These are phyloP conservation scores for Oostethus manadensis DNA, from an alignment of 2,113 vertebrate genomes.

Conservation along the genomic window DNA sequence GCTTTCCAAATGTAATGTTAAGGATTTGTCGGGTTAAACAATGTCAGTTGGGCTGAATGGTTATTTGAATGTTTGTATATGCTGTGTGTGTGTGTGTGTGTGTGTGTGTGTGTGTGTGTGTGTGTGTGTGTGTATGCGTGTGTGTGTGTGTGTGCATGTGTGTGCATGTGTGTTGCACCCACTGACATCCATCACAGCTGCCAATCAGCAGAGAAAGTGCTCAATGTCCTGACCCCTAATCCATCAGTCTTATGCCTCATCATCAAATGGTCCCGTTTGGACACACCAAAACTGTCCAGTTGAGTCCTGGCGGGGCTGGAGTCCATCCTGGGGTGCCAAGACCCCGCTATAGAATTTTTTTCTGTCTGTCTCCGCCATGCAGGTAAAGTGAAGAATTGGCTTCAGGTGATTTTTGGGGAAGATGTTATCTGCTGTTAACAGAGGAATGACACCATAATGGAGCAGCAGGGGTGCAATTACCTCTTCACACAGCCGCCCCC, in stretches of 20 bases:
- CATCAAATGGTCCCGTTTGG: no score
- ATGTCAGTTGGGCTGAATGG: neutral
- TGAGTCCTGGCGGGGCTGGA: no score
- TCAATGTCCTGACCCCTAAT: no score
- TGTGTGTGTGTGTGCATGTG: neutral
- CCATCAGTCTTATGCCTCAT: no score
- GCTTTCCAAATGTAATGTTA: neutral
- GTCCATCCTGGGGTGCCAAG: no score
- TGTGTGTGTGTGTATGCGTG: neutral
- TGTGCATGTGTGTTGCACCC: neutral
- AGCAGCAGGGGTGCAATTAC: slow-evolving; percentile 16
- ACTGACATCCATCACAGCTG: no score
- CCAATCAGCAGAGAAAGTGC: no score
- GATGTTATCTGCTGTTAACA: slow-evolving; percentile 60
- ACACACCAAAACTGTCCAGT: no score
- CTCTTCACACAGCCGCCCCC: no score
- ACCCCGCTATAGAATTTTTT: no score
- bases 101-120: neutral
- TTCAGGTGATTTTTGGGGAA: slow-evolving; percentile 12
- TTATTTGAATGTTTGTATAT: neutral
- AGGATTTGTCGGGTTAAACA: neutral
- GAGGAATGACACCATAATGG: slow-evolving; percentile 40
- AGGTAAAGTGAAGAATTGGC: slow-evolving; percentile 16
- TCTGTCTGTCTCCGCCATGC: neutral
- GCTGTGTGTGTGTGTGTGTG: neutral